These are phyloP conservation scores for Hydractinia symbiolongicarpus DNA, from an alignment of 30 jellyfish, hydroid and myxozoan species.

Conservation along the genomic window DNA sequence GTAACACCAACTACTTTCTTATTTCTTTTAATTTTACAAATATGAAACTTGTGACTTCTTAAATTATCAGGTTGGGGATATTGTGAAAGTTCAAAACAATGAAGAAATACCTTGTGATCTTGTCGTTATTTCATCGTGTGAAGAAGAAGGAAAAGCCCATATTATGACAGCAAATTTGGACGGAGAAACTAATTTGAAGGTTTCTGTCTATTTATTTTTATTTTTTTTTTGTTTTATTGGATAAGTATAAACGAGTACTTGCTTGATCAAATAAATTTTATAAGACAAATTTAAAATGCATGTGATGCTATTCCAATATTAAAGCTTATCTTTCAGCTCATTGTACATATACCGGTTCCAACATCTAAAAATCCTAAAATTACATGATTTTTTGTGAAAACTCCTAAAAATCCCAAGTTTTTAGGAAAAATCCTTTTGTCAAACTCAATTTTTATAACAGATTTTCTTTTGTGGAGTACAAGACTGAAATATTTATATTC, in stretches of 20 bases:
- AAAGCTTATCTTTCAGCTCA: no score
- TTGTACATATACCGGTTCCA: no score
- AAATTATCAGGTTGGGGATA: conserved; percentile 87
- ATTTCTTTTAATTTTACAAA: no score
- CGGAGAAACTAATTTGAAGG: conserved; percentile 98
- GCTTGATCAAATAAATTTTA: background rate
- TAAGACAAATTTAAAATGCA: background rate
- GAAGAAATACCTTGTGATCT: conserved; percentile 98
- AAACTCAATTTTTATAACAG: no score
- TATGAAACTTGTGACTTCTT: background rate
- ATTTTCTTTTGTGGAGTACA: no score
- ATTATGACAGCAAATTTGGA: conserved; percentile 93
- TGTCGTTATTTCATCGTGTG: conserved; percentile 71
- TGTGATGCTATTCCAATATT: background rate
- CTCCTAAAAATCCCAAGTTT: no score
- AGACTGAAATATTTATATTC: no score
- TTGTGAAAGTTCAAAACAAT: conserved; percentile 59
- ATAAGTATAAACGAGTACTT: background rate
- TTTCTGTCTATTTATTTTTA: background rate
- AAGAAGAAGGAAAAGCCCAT: conserved; percentile 65
- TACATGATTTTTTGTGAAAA: no score
- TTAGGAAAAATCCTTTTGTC: background rate
- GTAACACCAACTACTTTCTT: no score
- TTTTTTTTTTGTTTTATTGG: background rate
- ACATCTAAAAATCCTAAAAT: no score